Percentiles rank a stretch among this genome's conserved stretches.
phyloP scores from a whole-genome alignment of 1,140 invertebrate species.

The Sitophilus oryzae region DNA sequence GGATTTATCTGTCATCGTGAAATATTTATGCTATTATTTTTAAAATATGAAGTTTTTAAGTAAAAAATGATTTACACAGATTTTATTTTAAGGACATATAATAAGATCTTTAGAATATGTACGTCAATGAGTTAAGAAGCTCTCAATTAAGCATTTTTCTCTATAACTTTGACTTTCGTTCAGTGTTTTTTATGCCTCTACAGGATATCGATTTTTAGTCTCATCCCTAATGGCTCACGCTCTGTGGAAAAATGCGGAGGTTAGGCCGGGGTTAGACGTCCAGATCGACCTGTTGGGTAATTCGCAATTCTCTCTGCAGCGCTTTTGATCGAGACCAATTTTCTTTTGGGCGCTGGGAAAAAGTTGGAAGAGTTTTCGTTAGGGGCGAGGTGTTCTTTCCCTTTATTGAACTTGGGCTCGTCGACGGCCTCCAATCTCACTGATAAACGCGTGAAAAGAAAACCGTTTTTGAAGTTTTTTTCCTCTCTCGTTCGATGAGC shows the following conservation, averaged over 20 bases:
- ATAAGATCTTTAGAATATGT: too few species aligned
- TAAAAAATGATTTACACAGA: too few species aligned
- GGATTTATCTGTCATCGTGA: too few species aligned
- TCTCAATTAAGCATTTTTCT: too few species aligned
- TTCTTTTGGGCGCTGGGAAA: conserved; percentile 18
- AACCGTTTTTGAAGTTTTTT: conserved; percentile 12
- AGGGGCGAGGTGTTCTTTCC: conserved; percentile 8
- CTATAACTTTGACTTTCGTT: too few species aligned
- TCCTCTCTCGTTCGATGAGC: not conserved
- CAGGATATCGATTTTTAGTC: conserved; percentile 1
- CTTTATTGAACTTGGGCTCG: conserved; percentile 20
- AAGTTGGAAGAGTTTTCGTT: conserved; percentile 16
- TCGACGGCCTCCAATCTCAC: not conserved
- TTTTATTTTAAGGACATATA: too few species aligned
- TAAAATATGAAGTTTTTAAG: too few species aligned
- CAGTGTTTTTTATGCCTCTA: too few species aligned
- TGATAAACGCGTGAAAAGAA: conserved; percentile 23
- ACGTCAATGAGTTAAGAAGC: too few species aligned
- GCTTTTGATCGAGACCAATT: conserved; percentile 25
- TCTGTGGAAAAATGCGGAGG: conserved; percentile 18
- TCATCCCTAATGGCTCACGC: not conserved
- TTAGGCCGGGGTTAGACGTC: conserved; percentile 18
- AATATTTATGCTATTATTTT: too few species aligned
- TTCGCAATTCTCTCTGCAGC: conserved; percentile 27
- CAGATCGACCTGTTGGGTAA: conserved; percentile 24